These are phyloP conservation scores for Muscicapa comitata DNA, from an alignment of 2,797 vertebrate genomes.

Conservation along the genomic window DNA sequence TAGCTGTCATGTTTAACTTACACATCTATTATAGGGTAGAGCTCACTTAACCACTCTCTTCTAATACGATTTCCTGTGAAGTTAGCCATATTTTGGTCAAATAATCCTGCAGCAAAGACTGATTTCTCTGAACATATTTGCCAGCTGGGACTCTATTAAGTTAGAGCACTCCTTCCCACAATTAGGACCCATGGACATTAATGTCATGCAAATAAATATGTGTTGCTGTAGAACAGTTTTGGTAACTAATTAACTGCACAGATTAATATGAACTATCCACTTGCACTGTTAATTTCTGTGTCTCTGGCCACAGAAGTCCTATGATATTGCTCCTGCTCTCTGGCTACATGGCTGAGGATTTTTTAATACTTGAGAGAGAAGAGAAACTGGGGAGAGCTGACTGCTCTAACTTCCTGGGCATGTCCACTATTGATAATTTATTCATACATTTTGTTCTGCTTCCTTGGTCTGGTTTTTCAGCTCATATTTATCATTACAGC, in stretches of 20 bases:
- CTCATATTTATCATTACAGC: neutral
- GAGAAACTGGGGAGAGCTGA: neutral
- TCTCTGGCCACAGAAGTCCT: neutral
- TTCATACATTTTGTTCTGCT: neutral
- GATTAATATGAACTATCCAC: neutral
- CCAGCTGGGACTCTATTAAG: conserved; percentile 17
- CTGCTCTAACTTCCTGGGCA: neutral
- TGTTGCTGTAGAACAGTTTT: neutral
- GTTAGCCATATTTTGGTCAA: neutral
- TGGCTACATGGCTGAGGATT: neutral
- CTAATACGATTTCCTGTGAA: neutral
- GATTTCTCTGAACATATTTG: neutral
- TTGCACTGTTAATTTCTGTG: neutral
- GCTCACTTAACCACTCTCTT: neutral
- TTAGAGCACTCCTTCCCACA: neutral
- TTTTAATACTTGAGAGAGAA: neutral
- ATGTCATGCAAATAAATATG: neutral
- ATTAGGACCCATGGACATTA: neutral
- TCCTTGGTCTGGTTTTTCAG: neutral
- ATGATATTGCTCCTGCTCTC: neutral
- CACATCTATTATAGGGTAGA: neutral
- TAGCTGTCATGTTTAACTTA: neutral
- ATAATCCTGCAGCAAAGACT: neutral
- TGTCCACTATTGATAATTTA: conserved; percentile 1
- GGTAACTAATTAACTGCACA: neutral